These are phyloP conservation scores for Acipenser oxyrinchus DNA, from an alignment of 2,797 vertebrate genomes.

Conservation along the genomic window DNA sequence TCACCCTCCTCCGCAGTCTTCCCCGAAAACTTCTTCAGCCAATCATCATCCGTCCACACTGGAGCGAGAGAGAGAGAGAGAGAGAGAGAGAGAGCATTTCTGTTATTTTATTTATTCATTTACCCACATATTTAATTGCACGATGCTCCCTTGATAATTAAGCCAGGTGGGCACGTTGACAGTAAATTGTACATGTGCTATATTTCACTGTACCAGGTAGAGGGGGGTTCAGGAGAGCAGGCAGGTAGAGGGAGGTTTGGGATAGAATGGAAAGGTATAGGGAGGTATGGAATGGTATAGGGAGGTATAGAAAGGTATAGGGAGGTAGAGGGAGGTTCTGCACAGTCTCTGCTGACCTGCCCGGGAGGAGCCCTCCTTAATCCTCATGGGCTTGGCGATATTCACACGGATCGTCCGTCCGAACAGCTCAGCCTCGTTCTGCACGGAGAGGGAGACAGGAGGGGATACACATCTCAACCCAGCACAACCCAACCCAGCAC, in stretches of 20 bases:
- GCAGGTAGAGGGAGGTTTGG: too few species aligned
- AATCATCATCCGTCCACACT: constrained; percentile 98
- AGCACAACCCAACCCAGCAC: neutral
- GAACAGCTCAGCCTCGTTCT: constrained; percentile 92
- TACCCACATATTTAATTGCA: too few species aligned
- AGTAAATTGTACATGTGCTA: too few species aligned
- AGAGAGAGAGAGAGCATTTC: neutral
- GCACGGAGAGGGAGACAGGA: neutral
- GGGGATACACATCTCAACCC: neutral
- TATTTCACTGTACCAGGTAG: too few species aligned
- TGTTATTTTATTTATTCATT: too few species aligned
- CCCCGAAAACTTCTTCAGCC: constrained; percentile 97
- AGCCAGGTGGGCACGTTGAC: too few species aligned
- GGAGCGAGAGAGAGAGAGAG: constrained; percentile 4
- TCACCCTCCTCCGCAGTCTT: constrained; percentile 84
- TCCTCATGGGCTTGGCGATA: constrained; percentile 93
- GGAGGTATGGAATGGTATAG: too few species aligned
- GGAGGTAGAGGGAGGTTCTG: too few species aligned
- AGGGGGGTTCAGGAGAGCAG: too few species aligned
- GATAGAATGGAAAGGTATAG: too few species aligned
- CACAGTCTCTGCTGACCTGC: constrained; percentile 62
- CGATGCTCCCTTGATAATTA: too few species aligned
- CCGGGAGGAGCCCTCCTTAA: constrained; percentile 93
- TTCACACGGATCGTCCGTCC: constrained; percentile 93
- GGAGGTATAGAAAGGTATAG: too few species aligned